phyloP scores from a whole-genome alignment of 1,140 invertebrate species.

The Euura lappo region DNA sequence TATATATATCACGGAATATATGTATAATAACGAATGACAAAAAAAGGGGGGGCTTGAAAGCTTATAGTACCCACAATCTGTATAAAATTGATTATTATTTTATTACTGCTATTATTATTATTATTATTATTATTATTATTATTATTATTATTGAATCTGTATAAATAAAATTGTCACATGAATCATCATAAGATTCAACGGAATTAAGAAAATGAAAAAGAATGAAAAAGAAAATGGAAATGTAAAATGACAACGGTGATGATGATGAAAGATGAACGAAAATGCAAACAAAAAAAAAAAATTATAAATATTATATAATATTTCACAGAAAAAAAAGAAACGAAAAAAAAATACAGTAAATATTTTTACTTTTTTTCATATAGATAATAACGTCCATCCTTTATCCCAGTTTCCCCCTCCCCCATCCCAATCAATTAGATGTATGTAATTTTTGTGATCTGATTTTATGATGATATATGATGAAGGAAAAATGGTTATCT shows the following conservation, averaged over 20 bases:
- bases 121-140: too few species aligned
- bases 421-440: constrained; percentile 20
- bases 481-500: constrained; percentile 16
- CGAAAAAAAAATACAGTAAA: background rate
- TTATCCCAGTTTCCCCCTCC: background rate
- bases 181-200: too few species aligned
- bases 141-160: too few species aligned
- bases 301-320: background rate
- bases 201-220: too few species aligned
- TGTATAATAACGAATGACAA: constrained; percentile 14
- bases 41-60: constrained; percentile 14
- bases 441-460: constrained; percentile 45
- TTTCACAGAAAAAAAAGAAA: background rate
- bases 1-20: constrained; percentile 8
- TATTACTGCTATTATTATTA: too few species aligned
- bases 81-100: constrained; percentile 24
- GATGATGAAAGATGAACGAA: too few species aligned
- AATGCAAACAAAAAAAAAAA: background rate
- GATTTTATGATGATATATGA: constrained; percentile 42
- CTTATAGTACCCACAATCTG: constrained; percentile 22
- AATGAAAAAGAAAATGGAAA: background rate
- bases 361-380: constrained; percentile 7
- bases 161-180: too few species aligned
- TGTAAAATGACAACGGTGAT: too few species aligned
- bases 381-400: background rate